Conservation (phyloP, 2,113 vertebrate species). For the Arothron firmamentum region DNA sequence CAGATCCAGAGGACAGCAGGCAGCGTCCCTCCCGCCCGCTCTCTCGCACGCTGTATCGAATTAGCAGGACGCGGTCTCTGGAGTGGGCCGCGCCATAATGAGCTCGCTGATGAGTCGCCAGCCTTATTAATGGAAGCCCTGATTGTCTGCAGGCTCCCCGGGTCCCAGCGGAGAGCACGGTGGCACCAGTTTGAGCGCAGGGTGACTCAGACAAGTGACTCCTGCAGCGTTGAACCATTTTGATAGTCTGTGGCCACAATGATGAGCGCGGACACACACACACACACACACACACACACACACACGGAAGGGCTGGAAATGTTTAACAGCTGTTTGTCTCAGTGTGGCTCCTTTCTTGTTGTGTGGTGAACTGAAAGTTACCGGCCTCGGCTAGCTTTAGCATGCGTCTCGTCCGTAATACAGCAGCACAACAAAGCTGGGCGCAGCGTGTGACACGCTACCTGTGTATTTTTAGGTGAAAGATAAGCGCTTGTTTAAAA, state of each 20-base stretch:
- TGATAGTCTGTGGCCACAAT: no score
- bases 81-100: slow-evolving; percentile 52
- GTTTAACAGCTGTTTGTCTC: slow-evolving; percentile 57
- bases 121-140: slow-evolving; percentile 43
- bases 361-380: slow-evolving; percentile 38
- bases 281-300: slow-evolving; percentile 17
- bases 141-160: slow-evolving; percentile 38
- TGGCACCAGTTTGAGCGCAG: slow-evolving; percentile 7
- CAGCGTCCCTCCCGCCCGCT: slow-evolving; percentile 12
- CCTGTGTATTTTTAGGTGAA: neutral
- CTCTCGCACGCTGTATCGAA: slow-evolving; percentile 13
- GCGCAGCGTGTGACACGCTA: slow-evolving; percentile 2
- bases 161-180: slow-evolving; percentile 6
- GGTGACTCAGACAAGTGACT: slow-evolving; percentile 28
- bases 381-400: slow-evolving; percentile 44
- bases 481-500: no score
- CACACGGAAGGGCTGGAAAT: slow-evolving; percentile 14
- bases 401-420: neutral
- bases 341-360: slow-evolving; percentile 24
- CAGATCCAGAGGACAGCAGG: slow-evolving; percentile 26
- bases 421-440: slow-evolving; percentile 3
- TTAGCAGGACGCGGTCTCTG: slow-evolving; percentile 32
- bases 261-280: slow-evolving; percentile 13
- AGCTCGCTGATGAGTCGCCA: slow-evolving; percentile 50
- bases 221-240: slow-evolving; percentile 12